A percentile compares a stretch with the other conserved stretches of the same genome.
Evolutionary conservation across 2,888 invertebrate species (phyloP).

Genomic region (Halocaridina rubra): DNA sequence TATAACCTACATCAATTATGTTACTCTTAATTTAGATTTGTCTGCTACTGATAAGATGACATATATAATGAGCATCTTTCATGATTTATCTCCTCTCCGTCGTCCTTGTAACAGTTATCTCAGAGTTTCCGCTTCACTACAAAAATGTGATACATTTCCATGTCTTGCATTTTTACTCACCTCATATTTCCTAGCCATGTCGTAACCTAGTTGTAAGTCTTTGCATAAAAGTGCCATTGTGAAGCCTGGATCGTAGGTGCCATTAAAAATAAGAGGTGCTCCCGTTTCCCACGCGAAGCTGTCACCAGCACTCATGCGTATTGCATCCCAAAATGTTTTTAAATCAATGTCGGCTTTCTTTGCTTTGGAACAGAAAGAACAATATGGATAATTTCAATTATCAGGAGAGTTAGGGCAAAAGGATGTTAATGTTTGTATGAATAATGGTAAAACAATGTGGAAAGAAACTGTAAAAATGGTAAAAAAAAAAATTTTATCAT

Average conservation of each 20-base stretch:
- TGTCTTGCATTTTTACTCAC: neutral
- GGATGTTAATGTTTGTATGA: no score
- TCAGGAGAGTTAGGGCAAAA: no score
- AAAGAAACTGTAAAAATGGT: no score
- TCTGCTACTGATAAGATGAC: no score
- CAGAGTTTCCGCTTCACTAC: neutral
- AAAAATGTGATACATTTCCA: neutral
- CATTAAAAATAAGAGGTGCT: slow-evolving; percentile 54
- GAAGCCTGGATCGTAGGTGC: slow-evolving; percentile 60
- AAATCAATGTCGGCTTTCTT: slow-evolving; percentile 57
- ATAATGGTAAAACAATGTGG: no score
- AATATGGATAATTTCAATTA: no score
- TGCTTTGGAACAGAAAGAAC: slow-evolving; percentile 33
- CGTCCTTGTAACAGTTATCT: neutral
- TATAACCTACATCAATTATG: no score
- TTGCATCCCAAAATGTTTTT: slow-evolving; percentile 60
- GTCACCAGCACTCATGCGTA: slow-evolving; percentile 56
- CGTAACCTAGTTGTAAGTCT: slow-evolving; percentile 62
- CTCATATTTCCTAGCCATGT: slow-evolving; percentile 57
- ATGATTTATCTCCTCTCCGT: neutral
- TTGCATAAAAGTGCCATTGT: slow-evolving; percentile 56
- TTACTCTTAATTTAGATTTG: no score
- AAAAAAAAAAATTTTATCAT: no score
- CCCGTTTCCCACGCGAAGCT: slow-evolving; percentile 63
- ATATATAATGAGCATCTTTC: neutral